Percentiles rank a stretch among this genome's conserved stretches.
phyloP scores from a whole-genome alignment of 1,140 invertebrate species.

The Drosophila suzukii region DNA sequence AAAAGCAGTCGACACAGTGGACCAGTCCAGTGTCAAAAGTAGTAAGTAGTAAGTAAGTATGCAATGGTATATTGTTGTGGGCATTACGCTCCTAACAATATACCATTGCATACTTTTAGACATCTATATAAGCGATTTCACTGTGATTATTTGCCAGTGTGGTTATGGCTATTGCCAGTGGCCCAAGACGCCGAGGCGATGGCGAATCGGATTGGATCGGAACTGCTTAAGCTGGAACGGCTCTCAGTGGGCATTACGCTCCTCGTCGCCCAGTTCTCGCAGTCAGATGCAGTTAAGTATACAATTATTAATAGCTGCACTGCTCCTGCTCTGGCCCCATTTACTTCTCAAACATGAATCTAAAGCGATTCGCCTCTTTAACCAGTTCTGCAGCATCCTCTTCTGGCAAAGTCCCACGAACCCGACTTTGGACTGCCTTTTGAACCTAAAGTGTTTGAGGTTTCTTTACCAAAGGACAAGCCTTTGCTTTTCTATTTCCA shows the following conservation, averaged over 20 bases:
- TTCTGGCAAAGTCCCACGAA: neutral
- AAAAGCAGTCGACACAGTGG: constrained; percentile 38
- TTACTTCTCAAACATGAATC: constrained; percentile 22
- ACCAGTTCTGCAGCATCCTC: neutral
- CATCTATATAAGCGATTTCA: neutral
- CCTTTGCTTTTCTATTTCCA: too few species aligned
- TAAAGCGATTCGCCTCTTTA: constrained; percentile 10
- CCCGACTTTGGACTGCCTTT: too few species aligned
- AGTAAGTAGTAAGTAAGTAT: too few species aligned
- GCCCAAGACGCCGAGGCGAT: constrained; percentile 39
- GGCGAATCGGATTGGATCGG: constrained; percentile 60
- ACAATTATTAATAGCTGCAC: constrained; percentile 47
- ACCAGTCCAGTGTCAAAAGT: constrained; percentile 33
- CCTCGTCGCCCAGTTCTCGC: constrained; percentile 10
- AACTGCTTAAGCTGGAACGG: constrained; percentile 70
- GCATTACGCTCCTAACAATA: too few species aligned
- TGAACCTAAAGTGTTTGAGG: too few species aligned
- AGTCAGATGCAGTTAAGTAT: constrained; percentile 37
- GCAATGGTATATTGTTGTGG: too few species aligned
- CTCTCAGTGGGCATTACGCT: constrained; percentile 38
- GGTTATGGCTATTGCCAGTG: constrained; percentile 14
- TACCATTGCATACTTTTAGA: too few species aligned
- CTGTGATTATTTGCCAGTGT: constrained; percentile 9
- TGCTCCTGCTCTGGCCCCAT: constrained; percentile 21
- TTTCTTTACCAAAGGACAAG: too few species aligned